Evolutionary conservation across 2,113 vertebrate species (phyloP), one percentile per base, ranked within the genome.

Genomic region (Cyanoramphus novaezelandiae): DNA sequence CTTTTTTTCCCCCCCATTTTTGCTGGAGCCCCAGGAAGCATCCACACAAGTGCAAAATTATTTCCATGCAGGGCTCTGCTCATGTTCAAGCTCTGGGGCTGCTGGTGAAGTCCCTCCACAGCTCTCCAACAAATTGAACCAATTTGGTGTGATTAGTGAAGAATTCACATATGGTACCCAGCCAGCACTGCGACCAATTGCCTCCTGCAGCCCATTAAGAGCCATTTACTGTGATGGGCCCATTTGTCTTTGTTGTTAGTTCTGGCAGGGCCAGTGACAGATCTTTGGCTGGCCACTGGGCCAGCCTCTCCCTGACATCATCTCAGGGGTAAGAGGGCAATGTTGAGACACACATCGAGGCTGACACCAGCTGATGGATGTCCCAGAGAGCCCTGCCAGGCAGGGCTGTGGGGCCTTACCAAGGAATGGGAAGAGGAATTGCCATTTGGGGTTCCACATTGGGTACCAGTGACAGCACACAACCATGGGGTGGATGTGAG

Each of bases 211-310:
- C 97, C 98, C 98, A 99, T 99, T 99, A 99, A 98, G 98, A 98
- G 98, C 98, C 98, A 99, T 99, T 99, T 99, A 98, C 98, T 98
- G 97, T 99, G 98, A 99, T 99, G 98, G 99, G 98, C 98, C 98
- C 98, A 99, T 99, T 99, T 99, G 99, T 99, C 99, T 99, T 99
- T 98, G 97, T 98, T 98, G 99, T 98, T 98, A 97, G 97, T 97
- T 97, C 97, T 96, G 93, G 97, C 98, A 96, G 97, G 97, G 97
- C 98, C 98, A 97, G 98, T 99, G 98, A 98, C 98, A 98, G 98
- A 95, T 98, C 97, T 92, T 96, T 98, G 98, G 96, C 93, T 80
- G 97, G 94, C 97, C 96, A 98, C 98, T 98, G 98, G 98, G 95
- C 86, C 81, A 97, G 97, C 94, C 96, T 97, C 95, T 78, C 96